Conservation (phyloP, 2,888 invertebrate genomes). For the Entomobrya multifasciata region DNA sequence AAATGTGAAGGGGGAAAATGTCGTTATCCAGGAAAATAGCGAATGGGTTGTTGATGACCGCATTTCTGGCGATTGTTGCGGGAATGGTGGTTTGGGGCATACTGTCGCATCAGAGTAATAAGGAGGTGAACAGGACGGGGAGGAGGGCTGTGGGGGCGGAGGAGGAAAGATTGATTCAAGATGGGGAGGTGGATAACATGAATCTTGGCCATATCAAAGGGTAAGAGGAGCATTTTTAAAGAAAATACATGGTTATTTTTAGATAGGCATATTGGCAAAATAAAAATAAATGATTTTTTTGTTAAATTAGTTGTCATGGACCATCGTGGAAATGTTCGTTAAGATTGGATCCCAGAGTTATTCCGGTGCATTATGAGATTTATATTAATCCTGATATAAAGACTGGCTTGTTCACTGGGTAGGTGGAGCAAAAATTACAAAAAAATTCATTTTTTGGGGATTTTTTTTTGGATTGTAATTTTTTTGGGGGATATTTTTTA, state of each 20-base stretch:
- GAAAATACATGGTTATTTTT: not conserved
- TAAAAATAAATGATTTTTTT: not conserved
- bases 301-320: constrained; percentile 61
- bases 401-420: constrained; percentile 84
- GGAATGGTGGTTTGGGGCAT: constrained; percentile 66
- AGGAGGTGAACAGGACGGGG: constrained; percentile 1
- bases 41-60: constrained; percentile 45
- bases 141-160: constrained; percentile 29
- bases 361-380: constrained; percentile 87
- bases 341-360: constrained; percentile 84
- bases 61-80: constrained; percentile 32
- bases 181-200: constrained; percentile 11
- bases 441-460: not conserved
- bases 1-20: constrained; percentile 23
- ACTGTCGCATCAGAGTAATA: constrained; percentile 55
- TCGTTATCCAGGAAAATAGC: constrained; percentile 40
- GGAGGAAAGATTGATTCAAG: constrained; percentile 51
- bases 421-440: constrained; percentile 58
- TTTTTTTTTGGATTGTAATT: not conserved
- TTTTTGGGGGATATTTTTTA: not conserved
- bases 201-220: constrained; percentile 59
- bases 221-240: constrained; percentile 32
- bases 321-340: constrained; percentile 80
- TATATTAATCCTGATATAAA: constrained; percentile 86
- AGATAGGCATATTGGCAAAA: not conserved